Percentiles rank a stretch among this genome's conserved stretches.
These are phyloP conservation scores for Anorthoa munda DNA, from an alignment of 2,888 invertebrate species.

Conservation along the genomic window DNA sequence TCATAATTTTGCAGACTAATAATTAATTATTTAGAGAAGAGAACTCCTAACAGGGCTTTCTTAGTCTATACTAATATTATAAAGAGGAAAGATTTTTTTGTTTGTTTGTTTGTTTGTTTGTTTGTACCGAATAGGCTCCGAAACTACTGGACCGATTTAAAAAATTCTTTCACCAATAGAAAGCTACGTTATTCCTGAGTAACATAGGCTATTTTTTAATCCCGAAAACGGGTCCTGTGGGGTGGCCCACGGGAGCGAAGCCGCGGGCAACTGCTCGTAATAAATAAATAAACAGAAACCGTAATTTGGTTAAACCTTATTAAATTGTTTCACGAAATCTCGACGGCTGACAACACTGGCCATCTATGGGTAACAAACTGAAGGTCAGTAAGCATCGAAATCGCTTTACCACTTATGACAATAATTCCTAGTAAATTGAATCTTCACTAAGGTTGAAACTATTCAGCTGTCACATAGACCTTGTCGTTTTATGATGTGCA, in stretches of 20 bases:
- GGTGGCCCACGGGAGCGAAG: no score
- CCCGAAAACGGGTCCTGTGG: no score
- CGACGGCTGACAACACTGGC: slow-evolving; percentile 15
- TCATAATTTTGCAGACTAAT: slow-evolving; percentile 36
- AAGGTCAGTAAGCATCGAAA: not conserved
- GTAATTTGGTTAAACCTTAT: slow-evolving; percentile 9
- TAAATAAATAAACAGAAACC: slow-evolving; percentile 36
- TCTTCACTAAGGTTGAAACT: not conserved
- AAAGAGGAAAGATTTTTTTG: no score
- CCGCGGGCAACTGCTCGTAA: no score
- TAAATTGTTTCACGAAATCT: slow-evolving; percentile 41
- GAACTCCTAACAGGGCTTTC: slow-evolving; percentile 19
- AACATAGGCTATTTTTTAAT: no score
- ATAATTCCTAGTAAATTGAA: not conserved
- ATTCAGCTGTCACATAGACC: not conserved
- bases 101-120: no score
- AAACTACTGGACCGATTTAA: no score
- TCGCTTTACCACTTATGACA: not conserved
- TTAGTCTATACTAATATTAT: no score
- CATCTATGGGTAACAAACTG: not conserved
- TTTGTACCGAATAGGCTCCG: no score
- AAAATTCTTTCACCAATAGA: no score
- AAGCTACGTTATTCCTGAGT: no score
- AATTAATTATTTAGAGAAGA: slow-evolving; percentile 33
- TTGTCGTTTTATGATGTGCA: slow-evolving; percentile 8